phyloP scores from a whole-genome alignment of 2,113 vertebrate genomes.

The Tychaedon coryphoeus region DNA sequence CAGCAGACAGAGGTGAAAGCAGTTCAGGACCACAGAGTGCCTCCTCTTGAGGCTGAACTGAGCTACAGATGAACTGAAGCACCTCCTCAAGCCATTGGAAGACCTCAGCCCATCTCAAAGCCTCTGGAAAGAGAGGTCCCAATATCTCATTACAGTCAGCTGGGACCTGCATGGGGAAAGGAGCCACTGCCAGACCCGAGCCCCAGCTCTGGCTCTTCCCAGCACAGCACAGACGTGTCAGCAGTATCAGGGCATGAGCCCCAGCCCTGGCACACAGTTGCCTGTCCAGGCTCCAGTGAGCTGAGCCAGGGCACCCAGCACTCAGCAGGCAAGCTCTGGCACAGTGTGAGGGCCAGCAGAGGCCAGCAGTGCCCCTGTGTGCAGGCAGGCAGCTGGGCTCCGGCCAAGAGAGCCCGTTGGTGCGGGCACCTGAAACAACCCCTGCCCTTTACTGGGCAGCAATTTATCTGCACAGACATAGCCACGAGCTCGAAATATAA shows the following conservation, averaged over 20 bases:
- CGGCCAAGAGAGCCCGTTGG: fast-evolving
- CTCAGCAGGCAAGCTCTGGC: background rate
- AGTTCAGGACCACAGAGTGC: background rate
- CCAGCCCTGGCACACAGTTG: background rate
- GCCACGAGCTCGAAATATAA: slow-evolving; percentile 33
- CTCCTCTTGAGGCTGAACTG: background rate
- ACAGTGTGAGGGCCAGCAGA: background rate
- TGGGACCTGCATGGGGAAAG: background rate
- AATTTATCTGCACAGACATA: background rate
- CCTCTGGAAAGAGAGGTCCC: background rate
- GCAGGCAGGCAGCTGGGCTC: background rate
- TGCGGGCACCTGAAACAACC: fast-evolving
- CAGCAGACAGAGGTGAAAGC: background rate
- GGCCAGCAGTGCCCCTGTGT: background rate
- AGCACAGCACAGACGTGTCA: fast-evolving
- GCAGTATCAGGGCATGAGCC: fast-evolving
- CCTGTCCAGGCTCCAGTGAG: fast-evolving
- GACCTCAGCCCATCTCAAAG: background rate
- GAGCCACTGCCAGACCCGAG: background rate
- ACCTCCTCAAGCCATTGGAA: background rate
- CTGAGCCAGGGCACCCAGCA: background rate
- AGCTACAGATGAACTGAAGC: background rate
- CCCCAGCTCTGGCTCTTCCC: background rate
- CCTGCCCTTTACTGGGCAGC: background rate
- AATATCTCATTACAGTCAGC: background rate